These are phyloP conservation scores for Cynoglossus semilaevis DNA, from an alignment of 2,113 vertebrate genomes.

Conservation along the genomic window DNA sequence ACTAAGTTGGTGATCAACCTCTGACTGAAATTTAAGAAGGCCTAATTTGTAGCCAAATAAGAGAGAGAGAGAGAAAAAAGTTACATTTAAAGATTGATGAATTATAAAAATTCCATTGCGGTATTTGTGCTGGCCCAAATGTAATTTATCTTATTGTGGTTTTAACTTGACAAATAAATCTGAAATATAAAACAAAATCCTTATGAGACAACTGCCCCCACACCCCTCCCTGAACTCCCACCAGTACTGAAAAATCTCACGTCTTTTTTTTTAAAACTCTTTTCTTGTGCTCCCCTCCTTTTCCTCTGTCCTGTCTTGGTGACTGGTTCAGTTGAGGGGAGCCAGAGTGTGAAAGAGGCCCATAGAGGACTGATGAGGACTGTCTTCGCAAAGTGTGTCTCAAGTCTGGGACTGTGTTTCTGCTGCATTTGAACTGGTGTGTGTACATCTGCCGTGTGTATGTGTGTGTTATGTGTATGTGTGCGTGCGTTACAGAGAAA, in stretches of 20 bases:
- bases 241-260: constrained; percentile 37
- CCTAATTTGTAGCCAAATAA: no score
- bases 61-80: constrained; percentile 14
- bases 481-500: constrained; percentile 25
- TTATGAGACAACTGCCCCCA: constrained; percentile 48
- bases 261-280: constrained; percentile 17
- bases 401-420: constrained; percentile 46
- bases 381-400: constrained; percentile 53
- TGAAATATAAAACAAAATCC: constrained; percentile 34
- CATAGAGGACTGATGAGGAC: constrained; percentile 61
- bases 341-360: constrained; percentile 70
- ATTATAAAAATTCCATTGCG: constrained; percentile 33
- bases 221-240: constrained; percentile 38
- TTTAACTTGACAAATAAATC: constrained; percentile 47
- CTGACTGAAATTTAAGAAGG: no score
- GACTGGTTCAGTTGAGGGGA: constrained; percentile 62
- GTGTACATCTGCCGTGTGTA: constrained; percentile 8
- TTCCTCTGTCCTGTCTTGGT: constrained; percentile 43
- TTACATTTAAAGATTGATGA: constrained; percentile 22
- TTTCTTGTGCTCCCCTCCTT: constrained; percentile 23
- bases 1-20: no score
- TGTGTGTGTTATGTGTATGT: constrained; percentile 2
- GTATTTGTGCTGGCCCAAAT: constrained; percentile 38
- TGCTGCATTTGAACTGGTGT: constrained; percentile 30
- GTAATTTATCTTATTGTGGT: constrained; percentile 29